Conservation (phyloP, 1,140 invertebrate species). For the Sogatella furcifera region DNA sequence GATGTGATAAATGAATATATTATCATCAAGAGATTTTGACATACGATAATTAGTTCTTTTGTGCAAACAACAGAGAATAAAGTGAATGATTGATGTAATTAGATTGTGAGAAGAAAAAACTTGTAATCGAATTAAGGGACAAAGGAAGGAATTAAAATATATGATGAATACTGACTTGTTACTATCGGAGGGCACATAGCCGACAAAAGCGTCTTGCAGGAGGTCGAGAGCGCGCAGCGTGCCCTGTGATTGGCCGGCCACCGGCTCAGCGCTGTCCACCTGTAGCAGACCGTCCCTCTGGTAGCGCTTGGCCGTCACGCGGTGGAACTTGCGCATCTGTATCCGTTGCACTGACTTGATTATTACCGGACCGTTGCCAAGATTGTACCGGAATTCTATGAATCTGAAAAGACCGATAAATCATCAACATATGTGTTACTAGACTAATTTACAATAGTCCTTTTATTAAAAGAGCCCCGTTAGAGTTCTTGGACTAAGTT, state of each 20-base stretch:
- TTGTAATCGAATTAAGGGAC: too few relatives aligned
- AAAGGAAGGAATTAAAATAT: too few relatives aligned
- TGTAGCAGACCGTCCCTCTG: slow-evolving; percentile 75
- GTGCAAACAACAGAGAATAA: too few relatives aligned
- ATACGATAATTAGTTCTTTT: too few relatives aligned
- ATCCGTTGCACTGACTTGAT: slow-evolving; percentile 64
- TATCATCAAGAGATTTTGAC: too few relatives aligned
- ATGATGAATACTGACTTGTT: slow-evolving; percentile 49
- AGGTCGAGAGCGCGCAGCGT: slow-evolving; percentile 73
- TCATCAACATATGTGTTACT: too few relatives aligned
- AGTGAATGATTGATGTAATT: too few relatives aligned
- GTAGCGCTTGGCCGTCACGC: slow-evolving; percentile 69
- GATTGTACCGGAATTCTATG: slow-evolving; percentile 63
- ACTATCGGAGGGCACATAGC: slow-evolving; percentile 64
- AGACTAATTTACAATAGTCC: too few relatives aligned
- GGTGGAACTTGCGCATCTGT: slow-evolving; percentile 61
- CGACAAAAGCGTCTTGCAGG: slow-evolving; percentile 69
- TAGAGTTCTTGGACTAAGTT: too few relatives aligned
- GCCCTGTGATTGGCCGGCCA: slow-evolving; percentile 67
- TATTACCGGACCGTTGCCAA: slow-evolving; percentile 72
- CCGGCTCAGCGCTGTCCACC: slow-evolving; percentile 67
- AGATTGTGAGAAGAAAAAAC: too few relatives aligned
- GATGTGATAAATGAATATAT: too few relatives aligned
- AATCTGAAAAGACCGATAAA: slow-evolving; percentile 32
- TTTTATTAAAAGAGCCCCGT: too few relatives aligned